Evolutionary conservation across 2,888 invertebrate genomes (phyloP).

Genomic region (Drosophila parthenogenetica): DNA sequence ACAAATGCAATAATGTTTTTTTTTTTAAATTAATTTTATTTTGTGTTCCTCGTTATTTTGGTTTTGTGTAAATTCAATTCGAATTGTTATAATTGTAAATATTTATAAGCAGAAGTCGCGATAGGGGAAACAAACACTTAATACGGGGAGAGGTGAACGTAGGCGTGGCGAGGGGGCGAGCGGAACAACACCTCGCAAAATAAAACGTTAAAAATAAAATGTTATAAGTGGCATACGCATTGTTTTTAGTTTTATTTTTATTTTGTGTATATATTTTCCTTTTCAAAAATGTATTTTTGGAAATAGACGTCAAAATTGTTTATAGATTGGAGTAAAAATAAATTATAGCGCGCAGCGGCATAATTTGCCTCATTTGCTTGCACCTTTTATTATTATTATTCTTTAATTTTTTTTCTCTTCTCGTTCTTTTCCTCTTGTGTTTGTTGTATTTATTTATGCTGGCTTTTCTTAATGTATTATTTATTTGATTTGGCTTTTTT

Average conservation of each 20-base stretch:
- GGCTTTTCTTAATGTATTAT: background rate
- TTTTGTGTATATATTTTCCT: conserved; percentile 14
- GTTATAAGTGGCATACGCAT: conserved; percentile 67
- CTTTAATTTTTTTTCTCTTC: conserved; percentile 9
- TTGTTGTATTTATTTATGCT: conserved; percentile 19
- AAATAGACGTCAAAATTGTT: conserved; percentile 74
- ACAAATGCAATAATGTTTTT: conserved; percentile 42
- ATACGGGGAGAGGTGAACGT: conserved; percentile 11
- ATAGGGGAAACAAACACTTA: conserved; percentile 16
- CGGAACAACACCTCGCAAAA: conserved; percentile 38
- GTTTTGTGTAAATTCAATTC: conserved; percentile 52
- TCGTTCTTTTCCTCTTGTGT: background rate
- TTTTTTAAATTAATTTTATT: conserved; percentile 15
- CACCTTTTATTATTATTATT: conserved; percentile 35
- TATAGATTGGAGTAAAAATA: conserved; percentile 79
- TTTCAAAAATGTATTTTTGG: conserved; percentile 67
- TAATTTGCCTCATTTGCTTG: conserved; percentile 43
- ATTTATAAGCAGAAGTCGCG: conserved; percentile 56
- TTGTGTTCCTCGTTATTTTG: conserved; percentile 6
- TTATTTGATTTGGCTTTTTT: conserved; percentile 14
- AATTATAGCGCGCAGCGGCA: conserved; percentile 69
- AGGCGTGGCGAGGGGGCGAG: conserved; percentile 5
- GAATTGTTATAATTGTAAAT: conserved; percentile 53
- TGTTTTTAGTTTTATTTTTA: conserved; percentile 51
- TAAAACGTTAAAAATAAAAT: conserved; percentile 58